These are phyloP conservation scores for Sternotherus odoratus DNA, from an alignment of 2,797 vertebrate genomes.

Conservation along the genomic window DNA sequence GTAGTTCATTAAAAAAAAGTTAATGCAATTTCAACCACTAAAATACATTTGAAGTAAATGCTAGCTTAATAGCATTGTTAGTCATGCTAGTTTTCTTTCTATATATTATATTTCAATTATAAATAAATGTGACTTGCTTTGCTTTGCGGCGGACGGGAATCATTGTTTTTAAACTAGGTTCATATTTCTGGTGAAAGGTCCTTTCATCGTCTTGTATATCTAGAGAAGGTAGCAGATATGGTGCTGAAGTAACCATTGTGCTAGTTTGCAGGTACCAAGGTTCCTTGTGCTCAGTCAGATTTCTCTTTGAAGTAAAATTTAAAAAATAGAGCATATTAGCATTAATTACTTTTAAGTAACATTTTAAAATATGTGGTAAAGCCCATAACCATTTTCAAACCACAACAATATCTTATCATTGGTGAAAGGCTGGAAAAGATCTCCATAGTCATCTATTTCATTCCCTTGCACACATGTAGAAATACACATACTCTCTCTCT, in stretches of 20 bases:
- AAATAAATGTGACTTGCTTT: slow-evolving; percentile 34
- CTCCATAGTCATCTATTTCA: not conserved
- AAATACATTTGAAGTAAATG: no score
- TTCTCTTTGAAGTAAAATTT: slow-evolving; percentile 20
- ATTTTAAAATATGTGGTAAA: not conserved
- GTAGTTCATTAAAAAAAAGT: not conserved
- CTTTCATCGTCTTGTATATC: slow-evolving; percentile 9
- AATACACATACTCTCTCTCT: not conserved
- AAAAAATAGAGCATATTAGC: not conserved
- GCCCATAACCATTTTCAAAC: not conserved
- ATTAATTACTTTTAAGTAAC: not conserved
- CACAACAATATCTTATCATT: not conserved
- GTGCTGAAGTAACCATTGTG: slow-evolving; percentile 36
- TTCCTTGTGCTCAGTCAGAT: not conserved
- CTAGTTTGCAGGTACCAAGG: not conserved
- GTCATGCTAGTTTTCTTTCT: not conserved
- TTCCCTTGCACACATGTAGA: not conserved
- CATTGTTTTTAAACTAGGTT: slow-evolving; percentile 58
- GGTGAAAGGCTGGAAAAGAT: not conserved
- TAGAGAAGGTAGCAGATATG: slow-evolving; percentile 44
- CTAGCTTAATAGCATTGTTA: no score
- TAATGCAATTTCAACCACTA: not conserved
- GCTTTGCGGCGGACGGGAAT: slow-evolving; percentile 40
- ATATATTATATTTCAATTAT: slow-evolving; percentile 9
- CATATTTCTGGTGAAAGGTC: slow-evolving; percentile 54